These are phyloP conservation scores for Campaea margaritaria DNA, from an alignment of 2,888 invertebrate genomes.

Conservation along the genomic window DNA sequence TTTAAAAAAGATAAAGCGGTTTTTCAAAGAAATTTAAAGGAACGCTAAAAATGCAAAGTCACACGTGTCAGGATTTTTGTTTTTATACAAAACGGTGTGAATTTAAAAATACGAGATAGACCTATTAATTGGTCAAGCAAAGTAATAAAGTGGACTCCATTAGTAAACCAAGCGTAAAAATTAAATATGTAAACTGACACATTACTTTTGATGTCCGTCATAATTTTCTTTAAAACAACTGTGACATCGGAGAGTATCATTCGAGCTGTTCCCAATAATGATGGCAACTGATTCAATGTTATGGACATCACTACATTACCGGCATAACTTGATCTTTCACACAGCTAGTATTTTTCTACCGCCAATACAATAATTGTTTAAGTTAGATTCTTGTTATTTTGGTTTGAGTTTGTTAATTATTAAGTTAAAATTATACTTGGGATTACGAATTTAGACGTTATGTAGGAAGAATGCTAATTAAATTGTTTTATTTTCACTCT, in stretches of 20 bases:
- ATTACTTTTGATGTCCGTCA: constrained; percentile 60
- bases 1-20: too few relatives aligned
- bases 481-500: constrained; percentile 30
- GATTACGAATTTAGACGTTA: constrained; percentile 30
- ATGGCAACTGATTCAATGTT: constrained; percentile 63
- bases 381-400: constrained; percentile 19
- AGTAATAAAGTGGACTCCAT: constrained; percentile 26
- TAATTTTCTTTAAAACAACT: constrained; percentile 57
- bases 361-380: constrained; percentile 9
- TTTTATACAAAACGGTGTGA: constrained; percentile 5
- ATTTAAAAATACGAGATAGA: constrained; percentile 16
- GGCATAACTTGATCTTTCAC: constrained; percentile 44
- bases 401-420: constrained; percentile 32
- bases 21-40: too few relatives aligned
- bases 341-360: constrained; percentile 19
- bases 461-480: constrained; percentile 30
- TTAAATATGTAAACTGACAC: constrained; percentile 58
- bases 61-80: too few relatives aligned
- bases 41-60: too few relatives aligned
- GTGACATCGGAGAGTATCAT: constrained; percentile 49
- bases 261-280: constrained; percentile 56
- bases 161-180: constrained; percentile 50
- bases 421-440: constrained; percentile 28
- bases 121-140: constrained; percentile 25
- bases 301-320: constrained; percentile 48